A percentile compares a stretch with the other conserved stretches of the same genome.
Evolutionary conservation across 2,888 invertebrate genomes (phyloP).

Genomic region (Notodonta ziczac): DNA sequence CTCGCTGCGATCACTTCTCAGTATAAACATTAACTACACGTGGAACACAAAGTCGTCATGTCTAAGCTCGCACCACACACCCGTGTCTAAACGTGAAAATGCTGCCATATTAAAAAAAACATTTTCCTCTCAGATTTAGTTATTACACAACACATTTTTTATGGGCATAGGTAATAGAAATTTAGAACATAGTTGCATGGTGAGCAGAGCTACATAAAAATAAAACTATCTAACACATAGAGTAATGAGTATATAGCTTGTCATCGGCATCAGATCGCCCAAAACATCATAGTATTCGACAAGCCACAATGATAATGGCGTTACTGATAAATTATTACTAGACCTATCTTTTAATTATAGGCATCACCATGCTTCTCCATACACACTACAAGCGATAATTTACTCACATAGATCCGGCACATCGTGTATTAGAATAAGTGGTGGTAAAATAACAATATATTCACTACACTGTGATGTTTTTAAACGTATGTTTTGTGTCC

Average conservation of each 20-base stretch:
- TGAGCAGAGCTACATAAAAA: conserved; percentile 52
- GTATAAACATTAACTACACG: conserved; percentile 65
- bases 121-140: too few species aligned
- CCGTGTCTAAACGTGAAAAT: conserved; percentile 25
- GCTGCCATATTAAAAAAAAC: neutral
- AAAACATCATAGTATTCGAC: conserved; percentile 59
- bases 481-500: conserved; percentile 23
- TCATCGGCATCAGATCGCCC: conserved; percentile 59
- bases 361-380: conserved; percentile 78
- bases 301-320: conserved; percentile 72
- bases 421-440: conserved; percentile 57
- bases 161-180: conserved; percentile 11
- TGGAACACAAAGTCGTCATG: conserved; percentile 59
- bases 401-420: conserved; percentile 77
- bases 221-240: conserved; percentile 69
- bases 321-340: conserved; percentile 62
- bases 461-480: conserved; percentile 33
- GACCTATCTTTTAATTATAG: conserved; percentile 56
- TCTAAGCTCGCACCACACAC: conserved; percentile 55
- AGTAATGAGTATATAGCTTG: conserved; percentile 65
- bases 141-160: conserved; percentile 8
- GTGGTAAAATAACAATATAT: conserved; percentile 25
- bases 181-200: conserved; percentile 59
- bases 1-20: conserved; percentile 63
- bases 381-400: conserved; percentile 78